These are phyloP conservation scores for Hypothenemus hampei DNA, from an alignment of 1,140 invertebrate species.

Conservation along the genomic window DNA sequence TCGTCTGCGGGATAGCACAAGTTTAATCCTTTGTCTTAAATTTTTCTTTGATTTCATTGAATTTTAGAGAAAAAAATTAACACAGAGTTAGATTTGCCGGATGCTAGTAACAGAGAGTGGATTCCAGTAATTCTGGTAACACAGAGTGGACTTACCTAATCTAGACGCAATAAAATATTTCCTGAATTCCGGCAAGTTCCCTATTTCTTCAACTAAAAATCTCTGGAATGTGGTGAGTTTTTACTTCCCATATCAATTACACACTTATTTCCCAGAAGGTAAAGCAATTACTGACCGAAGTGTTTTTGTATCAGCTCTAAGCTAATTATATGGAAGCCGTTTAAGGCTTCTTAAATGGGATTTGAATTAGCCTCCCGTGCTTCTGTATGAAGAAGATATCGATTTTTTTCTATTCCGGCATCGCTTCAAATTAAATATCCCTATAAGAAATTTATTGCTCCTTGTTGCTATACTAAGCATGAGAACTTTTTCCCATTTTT, in stretches of 20 bases:
- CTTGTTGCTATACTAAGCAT: too few relatives aligned
- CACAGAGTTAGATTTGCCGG: too few relatives aligned
- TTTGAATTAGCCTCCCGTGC: conserved; percentile 13
- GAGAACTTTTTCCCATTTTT: too few relatives aligned
- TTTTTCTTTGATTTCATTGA: too few relatives aligned
- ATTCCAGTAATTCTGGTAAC: too few relatives aligned
- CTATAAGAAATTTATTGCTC: too few relatives aligned
- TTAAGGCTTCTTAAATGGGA: conserved; percentile 22
- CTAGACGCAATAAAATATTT: conserved; percentile 5
- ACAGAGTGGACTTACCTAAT: conserved; percentile 17
- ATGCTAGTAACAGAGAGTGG: too few relatives aligned
- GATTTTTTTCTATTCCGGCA: too few relatives aligned
- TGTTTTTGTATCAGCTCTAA: conserved; percentile 22
- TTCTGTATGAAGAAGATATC: conserved; percentile 4
- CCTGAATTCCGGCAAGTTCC: conserved; percentile 6
- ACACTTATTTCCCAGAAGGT: conserved; percentile 17
- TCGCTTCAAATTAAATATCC: too few relatives aligned
- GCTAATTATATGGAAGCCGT: conserved; percentile 25
- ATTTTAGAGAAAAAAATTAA: too few relatives aligned
- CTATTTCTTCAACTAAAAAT: conserved; percentile 15
- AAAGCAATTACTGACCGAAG: conserved; percentile 18
- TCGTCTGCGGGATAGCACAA: too few relatives aligned
- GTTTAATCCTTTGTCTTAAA: too few relatives aligned
- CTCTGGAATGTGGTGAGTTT: conserved; percentile 8
- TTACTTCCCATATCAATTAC: conserved; percentile 25